These are phyloP conservation scores for Drosophila trapezifrons DNA, from an alignment of 1,140 invertebrate species.

Conservation along the genomic window DNA sequence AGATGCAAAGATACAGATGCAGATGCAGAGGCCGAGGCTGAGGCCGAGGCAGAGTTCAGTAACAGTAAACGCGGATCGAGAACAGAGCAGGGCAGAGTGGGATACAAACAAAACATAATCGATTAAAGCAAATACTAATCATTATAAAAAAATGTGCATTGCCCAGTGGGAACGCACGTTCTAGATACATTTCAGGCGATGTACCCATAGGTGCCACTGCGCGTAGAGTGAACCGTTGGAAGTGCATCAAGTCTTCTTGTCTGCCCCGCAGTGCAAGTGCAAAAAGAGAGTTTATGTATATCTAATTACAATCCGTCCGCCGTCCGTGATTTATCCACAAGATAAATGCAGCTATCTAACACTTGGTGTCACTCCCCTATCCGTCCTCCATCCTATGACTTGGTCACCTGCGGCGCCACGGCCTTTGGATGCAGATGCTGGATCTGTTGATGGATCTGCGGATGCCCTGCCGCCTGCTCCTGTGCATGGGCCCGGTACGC, in stretches of 20 bases:
- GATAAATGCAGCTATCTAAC: conserved; percentile 71
- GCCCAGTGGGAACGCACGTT: conserved; percentile 64
- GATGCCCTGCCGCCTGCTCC: conserved; percentile 38
- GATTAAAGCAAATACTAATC: conserved; percentile 76
- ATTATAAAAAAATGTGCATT: conserved; percentile 57
- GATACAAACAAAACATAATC: conserved; percentile 61
- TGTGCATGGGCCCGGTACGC: conserved; percentile 87
- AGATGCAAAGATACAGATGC: conserved; percentile 7
- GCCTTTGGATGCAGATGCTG: conserved; percentile 51
- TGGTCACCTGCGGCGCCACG: conserved; percentile 48
- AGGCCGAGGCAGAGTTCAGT: conserved; percentile 50
- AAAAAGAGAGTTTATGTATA: conserved; percentile 52
- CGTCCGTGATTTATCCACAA: conserved; percentile 69
- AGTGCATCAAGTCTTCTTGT: conserved; percentile 59
- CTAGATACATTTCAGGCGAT: conserved; percentile 69
- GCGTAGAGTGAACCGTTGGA: conserved; percentile 68
- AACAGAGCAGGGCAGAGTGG: conserved; percentile 37
- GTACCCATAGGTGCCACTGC: conserved; percentile 73
- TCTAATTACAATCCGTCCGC: conserved; percentile 73
- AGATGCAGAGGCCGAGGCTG: conserved; percentile 34
- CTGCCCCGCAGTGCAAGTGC: conserved; percentile 49
- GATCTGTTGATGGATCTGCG: conserved; percentile 39
- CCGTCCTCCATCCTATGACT: conserved; percentile 53
- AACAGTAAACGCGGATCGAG: conserved; percentile 48
- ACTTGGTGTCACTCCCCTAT: conserved; percentile 45